phyloP scores from a whole-genome alignment of 2,113 vertebrate genomes.

The Eonycteris spelaea region DNA sequence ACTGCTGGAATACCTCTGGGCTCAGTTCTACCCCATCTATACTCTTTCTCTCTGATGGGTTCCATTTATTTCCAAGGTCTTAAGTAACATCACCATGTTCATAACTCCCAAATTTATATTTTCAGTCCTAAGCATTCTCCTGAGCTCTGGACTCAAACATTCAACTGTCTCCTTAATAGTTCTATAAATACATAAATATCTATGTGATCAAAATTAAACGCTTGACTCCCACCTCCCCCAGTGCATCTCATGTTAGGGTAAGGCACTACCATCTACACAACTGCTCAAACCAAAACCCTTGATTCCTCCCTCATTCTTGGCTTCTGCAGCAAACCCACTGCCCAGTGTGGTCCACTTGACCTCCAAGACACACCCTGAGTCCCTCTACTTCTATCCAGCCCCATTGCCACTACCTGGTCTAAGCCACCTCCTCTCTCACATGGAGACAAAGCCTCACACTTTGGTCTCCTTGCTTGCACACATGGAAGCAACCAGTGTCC shows the following conservation, averaged over 20 bases:
- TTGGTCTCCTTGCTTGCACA: background rate
- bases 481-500: background rate
- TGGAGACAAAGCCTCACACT: background rate
- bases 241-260: background rate
- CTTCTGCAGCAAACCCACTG: background rate
- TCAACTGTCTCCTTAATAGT: background rate
- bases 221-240: background rate
- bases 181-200: background rate
- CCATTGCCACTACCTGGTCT: background rate
- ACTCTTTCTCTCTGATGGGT: background rate
- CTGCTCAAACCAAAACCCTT: background rate
- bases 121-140: background rate
- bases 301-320: background rate
- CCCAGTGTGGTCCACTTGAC: background rate
- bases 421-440: background rate
- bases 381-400: background rate
- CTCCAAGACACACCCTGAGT: background rate
- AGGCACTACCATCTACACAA: background rate
- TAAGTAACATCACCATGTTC: background rate
- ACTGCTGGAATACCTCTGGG: background rate
- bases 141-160: conserved; percentile 2
- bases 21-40: background rate
- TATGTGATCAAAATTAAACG: background rate
- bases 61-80: background rate
- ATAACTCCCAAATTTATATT: background rate